Evolutionary conservation across 2,113 vertebrate genomes (phyloP), one percentile per base, ranked within the genome.

Genomic region (Lampris incognitus): DNA sequence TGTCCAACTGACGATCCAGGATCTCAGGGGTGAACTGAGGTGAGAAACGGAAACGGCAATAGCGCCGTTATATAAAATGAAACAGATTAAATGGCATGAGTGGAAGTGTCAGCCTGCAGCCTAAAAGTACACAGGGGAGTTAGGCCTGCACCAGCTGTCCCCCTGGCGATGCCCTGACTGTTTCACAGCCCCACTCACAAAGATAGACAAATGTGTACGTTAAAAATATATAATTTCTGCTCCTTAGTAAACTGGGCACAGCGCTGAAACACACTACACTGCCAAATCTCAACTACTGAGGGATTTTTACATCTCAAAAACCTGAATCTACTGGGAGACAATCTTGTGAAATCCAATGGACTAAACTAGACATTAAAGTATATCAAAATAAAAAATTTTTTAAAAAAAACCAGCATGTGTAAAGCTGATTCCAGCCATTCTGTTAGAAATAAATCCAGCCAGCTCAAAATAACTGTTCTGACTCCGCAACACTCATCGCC

Each of bases 41-140:
- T 3, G 41, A 46, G 60, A 46, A 36, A 46, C 46, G 4, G 46
- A 63, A 60, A 60, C 41, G 58, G 58, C 58, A 2, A 60, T 41
- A 41, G 60, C 50, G 9, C 41, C 1, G 44, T 57, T 69, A 48
- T 51, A 40, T 57, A 69, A 69, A 51, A 9, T 9, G 9, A 57
- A 13, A 46, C 1, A 56, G 42, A 57, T 37, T 36, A 38, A 36
- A 44, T 10, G 10, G n/a, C n/a, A 44, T 58, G 54, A 49, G 63
- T 2, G 6, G 62, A 65, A 50, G 62, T 10, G 46, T 36, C 41
- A 8, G 62, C 63, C 63, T 70, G 44, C 55, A 51, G 56, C 68
- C 37, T 24, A 11, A 36, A 36, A 50, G 42, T 10, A 49, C 68
- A 70, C 10, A n/a, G 57, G 13, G 51, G 41, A 39, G 44, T 38